A percentile compares a stretch with the other conserved stretches of the same genome.
Conservation (phyloP, 2,888 invertebrate genomes). For the Agriopis aurantiaria region DNA sequence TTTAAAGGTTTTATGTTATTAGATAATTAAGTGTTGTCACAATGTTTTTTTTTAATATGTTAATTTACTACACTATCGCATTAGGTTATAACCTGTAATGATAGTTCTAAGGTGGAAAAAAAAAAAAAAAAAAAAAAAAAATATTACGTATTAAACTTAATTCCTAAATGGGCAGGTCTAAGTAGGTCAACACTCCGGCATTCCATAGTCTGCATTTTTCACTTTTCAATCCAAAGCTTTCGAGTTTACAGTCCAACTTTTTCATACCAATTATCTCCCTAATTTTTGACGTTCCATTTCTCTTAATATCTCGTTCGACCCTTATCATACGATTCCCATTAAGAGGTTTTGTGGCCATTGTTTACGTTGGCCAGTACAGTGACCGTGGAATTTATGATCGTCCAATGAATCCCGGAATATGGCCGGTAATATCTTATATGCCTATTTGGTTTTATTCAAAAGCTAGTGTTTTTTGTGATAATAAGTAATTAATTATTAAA, state of each 20-base stretch:
- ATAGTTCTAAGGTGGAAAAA: too few species aligned
- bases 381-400: constrained; percentile 20
- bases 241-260: constrained; percentile 2
- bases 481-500: constrained; percentile 12
- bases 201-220: neutral
- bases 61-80: too few species aligned
- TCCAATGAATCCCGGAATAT: constrained; percentile 16
- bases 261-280: constrained; percentile 13
- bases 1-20: too few species aligned
- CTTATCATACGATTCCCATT: constrained; percentile 43
- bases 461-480: constrained; percentile 17
- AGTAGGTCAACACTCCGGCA: neutral
- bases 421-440: constrained; percentile 24
- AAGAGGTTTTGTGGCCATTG: constrained; percentile 43
- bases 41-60: too few species aligned
- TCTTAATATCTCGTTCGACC: constrained; percentile 36
- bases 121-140: too few species aligned
- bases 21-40: too few species aligned
- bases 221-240: constrained; percentile 1
- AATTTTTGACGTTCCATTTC: constrained; percentile 23
- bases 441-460: constrained; percentile 32
- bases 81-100: too few species aligned
- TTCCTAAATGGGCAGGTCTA: neutral
- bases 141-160: too few species aligned
- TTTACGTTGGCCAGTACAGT: constrained; percentile 32